Evolutionary conservation across 2,888 invertebrate genomes (phyloP).

Genomic region (Scaptomyza caliginosa): DNA sequence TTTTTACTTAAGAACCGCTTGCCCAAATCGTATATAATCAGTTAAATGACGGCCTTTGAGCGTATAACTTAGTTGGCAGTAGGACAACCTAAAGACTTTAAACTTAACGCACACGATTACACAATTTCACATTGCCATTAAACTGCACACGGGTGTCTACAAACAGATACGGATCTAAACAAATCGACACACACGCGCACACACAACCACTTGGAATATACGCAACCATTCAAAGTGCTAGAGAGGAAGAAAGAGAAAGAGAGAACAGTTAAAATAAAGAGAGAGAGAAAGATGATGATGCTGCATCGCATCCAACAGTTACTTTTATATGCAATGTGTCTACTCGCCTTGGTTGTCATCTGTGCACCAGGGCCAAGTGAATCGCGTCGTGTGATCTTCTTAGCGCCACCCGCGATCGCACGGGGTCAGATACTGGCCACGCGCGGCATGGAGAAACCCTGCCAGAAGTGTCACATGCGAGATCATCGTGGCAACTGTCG

Average conservation of each 20-base stretch:
- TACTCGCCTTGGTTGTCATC: conserved; percentile 60
- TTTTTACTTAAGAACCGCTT: conserved; percentile 54
- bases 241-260: too few relatives aligned
- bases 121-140: conserved; percentile 41
- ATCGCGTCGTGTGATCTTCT: conserved; percentile 78
- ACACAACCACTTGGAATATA: background rate
- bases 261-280: too few relatives aligned
- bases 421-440: conserved; percentile 77
- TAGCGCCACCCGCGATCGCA: conserved; percentile 63
- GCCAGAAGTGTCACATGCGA: conserved; percentile 79
- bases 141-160: conserved; percentile 16
- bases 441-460: conserved; percentile 68
- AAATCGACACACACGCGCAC: background rate
- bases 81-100: conserved; percentile 1
- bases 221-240: background rate
- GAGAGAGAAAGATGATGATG: conserved; percentile 24
- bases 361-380: conserved; percentile 63
- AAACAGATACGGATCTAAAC: background rate
- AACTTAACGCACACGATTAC: conserved; percentile 24
- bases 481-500: conserved; percentile 82
- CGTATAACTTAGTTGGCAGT: conserved; percentile 42
- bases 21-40: conserved; percentile 69
- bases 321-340: conserved; percentile 51
- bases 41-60: conserved; percentile 74
- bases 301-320: conserved; percentile 52